A percentile compares a stretch with the other conserved stretches of the same genome.
Evolutionary conservation across 2,888 invertebrate genomes (phyloP).

Genomic region (Liposcelis brunnea): DNA sequence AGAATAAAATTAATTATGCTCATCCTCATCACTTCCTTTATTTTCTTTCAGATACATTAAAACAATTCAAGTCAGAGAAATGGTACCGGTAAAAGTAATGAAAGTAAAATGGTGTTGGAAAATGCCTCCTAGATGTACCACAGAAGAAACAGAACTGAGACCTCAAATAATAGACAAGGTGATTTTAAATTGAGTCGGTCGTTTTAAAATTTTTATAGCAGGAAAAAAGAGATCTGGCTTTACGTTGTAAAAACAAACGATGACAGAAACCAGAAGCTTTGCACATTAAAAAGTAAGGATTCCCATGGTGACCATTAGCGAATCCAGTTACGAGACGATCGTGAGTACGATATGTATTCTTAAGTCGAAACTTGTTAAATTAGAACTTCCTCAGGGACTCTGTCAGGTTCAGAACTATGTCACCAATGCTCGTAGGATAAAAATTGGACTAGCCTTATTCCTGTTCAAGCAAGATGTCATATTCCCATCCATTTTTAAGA

Average conservation of each 20-base stretch:
- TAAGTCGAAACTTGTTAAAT: too few relatives aligned
- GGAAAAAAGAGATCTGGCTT: not conserved
- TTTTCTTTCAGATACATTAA: conserved; percentile 41
- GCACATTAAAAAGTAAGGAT: too few relatives aligned
- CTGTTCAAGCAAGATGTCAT: too few relatives aligned
- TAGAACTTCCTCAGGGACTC: too few relatives aligned
- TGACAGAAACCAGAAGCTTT: conserved; percentile 7
- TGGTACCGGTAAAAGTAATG: conserved; percentile 48
- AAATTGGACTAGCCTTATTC: too few relatives aligned
- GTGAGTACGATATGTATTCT: too few relatives aligned
- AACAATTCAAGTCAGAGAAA: conserved; percentile 40
- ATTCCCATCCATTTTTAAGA: too few relatives aligned
- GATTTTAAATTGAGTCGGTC: too few relatives aligned
- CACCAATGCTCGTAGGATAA: too few relatives aligned
- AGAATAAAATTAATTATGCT: conserved; percentile 3
- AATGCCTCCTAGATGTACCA: conserved; percentile 64
- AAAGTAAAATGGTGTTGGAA: conserved; percentile 63
- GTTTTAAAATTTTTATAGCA: not conserved
- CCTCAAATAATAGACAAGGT: conserved; percentile 54
- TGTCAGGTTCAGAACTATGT: too few relatives aligned
- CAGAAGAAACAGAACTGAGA: conserved; percentile 48
- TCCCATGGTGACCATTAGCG: conserved; percentile 12
- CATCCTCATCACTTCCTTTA: not conserved
- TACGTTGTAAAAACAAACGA: conserved; percentile 7
- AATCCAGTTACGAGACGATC: too few relatives aligned